Evolutionary conservation across 2,113 vertebrate genomes (phyloP), one percentile per base, ranked within the genome.

Genomic region (Isichthys henryi): DNA sequence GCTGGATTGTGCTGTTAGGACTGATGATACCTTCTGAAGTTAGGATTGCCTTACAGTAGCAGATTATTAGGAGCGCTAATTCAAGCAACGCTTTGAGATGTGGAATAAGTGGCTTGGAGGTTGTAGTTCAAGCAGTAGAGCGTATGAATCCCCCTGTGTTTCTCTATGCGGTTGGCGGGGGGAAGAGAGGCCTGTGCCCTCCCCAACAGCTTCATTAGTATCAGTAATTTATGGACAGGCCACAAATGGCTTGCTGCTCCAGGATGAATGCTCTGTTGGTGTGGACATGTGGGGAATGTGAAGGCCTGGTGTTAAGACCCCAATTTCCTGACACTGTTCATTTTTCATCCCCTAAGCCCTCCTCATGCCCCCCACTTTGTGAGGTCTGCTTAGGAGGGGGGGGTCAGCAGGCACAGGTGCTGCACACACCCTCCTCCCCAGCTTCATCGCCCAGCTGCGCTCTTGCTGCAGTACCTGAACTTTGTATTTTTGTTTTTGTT

Each of bases 1-100:
- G 96, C 95, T 95, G 95, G 96, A 95, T 95, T 94, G 95, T 95
- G 94, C 95, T 95, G 96, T 95, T 94, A 92, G 93, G 90, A 94
- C 94, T 95, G 95, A 95, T 95, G 96, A 95, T 95, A 94, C 95
- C 93, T 95, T 92, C 88, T 93, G 92, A 93, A 96, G 95, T 96
- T 95, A 95, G 96, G 95, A 95, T 94, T 93, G 92, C 95, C 93
- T 96, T 96, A 96, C 95, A 92, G 91, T 89, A 70, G 90, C 83
- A 95, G 94, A 96, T 96, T 95, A 95, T 94, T 93, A 93, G 92
- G 93, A 94, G 94, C 94, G 94, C 94, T 95, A 95, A 95, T 94
- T 94, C 94, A 91, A 89, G 93, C 94, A 94, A 94, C 94, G 94
- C 93, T 95, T 94, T 94, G 62, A 17, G 93, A 77, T 53, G 27